Evolutionary conservation across 2,888 invertebrate species (phyloP), one percentile per base, ranked within the genome.

Genomic region (Diplazon laetatorius): DNA sequence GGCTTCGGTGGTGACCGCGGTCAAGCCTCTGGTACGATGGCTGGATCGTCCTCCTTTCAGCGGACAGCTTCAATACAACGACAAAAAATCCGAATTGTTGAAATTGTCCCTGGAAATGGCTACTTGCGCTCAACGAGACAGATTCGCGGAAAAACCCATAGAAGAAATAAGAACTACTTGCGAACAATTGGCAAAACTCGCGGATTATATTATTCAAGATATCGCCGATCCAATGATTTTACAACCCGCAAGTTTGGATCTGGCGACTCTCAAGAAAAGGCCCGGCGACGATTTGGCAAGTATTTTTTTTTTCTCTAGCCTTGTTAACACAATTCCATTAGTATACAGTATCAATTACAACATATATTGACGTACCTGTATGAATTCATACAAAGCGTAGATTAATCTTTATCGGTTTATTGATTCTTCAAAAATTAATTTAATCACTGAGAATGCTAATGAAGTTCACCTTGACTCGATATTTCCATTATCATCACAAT

Each of bases 11-110:
- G 95, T 98, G 86, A 94, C 94, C 59, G 95, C 95, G 52, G 95
- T 98, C 46, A 98, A 98, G 91, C 95, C 96, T 75, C 92, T 99
- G 68, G 96, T 97, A 20, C 95, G 95, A 87, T 99, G 98, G 97
- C 93, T 99, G 16, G 97, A 98, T 91, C 92, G 93, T 75, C 92
- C 93, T n/a, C 94, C 94, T 10, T 93, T 94, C 87, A 91, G 93
- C 91, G 93, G 93, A 84, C 92, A 95, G 91, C 87, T 94, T 76
- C 94, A 95, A 84, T 96, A 96, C 86, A 93, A 93, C 59, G 94
- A 95, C 75, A 93, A 94, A 65, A 94, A 96, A 84, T 93, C 93
- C 63, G 94, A 94, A 86, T 92, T 98, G 85, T 92, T 98, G 83
- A 94, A 95, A 87, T 92, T 96, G 80, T 95, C 97, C 48, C 92